A percentile compares a stretch with the other conserved stretches of the same genome.
These are phyloP conservation scores for Hydraecia micacea DNA, from an alignment of 2,888 invertebrate species.

Conservation along the genomic window DNA sequence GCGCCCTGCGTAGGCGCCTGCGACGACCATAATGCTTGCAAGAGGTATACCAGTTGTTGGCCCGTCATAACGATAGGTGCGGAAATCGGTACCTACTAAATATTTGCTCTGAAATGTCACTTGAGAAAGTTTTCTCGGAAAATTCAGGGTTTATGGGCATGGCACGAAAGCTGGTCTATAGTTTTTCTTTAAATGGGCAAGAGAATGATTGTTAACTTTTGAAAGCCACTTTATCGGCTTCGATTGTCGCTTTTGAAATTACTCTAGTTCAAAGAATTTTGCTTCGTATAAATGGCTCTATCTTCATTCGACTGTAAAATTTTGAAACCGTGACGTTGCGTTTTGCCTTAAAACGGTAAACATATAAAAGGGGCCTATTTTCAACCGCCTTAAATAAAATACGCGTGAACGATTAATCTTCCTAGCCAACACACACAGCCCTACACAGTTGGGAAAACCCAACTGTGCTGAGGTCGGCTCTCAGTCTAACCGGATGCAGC, in stretches of 20 bases:
- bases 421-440: too few species aligned
- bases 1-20: too few species aligned
- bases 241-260: not conserved
- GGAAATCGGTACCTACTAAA: not conserved
- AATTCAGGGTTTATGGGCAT: constrained; percentile 2
- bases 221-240: not conserved
- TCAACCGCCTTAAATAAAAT: not conserved
- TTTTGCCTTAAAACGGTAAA: not conserved
- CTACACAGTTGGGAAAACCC: too few species aligned
- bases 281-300: not conserved
- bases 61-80: not conserved
- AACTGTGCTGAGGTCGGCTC: too few species aligned
- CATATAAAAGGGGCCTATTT: not conserved
- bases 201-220: constrained; percentile 5
- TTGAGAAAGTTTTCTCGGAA: constrained; percentile 18
- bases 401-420: not conserved
- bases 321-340: not conserved
- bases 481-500: too few species aligned
- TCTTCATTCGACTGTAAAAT: not conserved
- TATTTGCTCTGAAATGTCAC: constrained; percentile 1
- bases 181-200: constrained; percentile 8
- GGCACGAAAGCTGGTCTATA: constrained; percentile 15
- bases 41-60: too few species aligned
- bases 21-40: too few species aligned
- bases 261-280: not conserved